Conservation (phyloP, 1,140 invertebrate species). For the Drosophila serrata region DNA sequence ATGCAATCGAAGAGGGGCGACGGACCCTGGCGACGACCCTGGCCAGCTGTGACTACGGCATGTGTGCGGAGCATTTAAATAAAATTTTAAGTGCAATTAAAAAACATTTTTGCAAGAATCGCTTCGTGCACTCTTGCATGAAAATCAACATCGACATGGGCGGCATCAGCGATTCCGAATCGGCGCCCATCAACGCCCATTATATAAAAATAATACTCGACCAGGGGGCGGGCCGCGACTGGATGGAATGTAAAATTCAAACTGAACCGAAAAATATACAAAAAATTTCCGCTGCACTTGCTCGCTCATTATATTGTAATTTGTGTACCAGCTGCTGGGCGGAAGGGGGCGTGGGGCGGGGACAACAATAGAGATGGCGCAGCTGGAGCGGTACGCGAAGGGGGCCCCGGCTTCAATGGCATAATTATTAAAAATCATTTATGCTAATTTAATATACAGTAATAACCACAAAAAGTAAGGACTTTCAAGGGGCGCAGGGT, state of each 20-base stretch:
- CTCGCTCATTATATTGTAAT: slow-evolving; percentile 81
- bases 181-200: slow-evolving; percentile 60
- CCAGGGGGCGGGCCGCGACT: slow-evolving; percentile 17
- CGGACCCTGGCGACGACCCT: background rate
- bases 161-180: slow-evolving; percentile 40
- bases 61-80: slow-evolving; percentile 74
- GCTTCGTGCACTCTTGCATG: slow-evolving; percentile 41
- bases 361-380: slow-evolving; percentile 13
- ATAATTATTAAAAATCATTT: slow-evolving; percentile 84
- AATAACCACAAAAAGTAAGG: slow-evolving; percentile 75
- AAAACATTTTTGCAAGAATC: slow-evolving; percentile 75
- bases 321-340: slow-evolving; percentile 68
- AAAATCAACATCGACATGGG: slow-evolving; percentile 44
- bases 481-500: slow-evolving; percentile 15
- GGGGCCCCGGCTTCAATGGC: slow-evolving; percentile 51
- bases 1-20: slow-evolving; percentile 20
- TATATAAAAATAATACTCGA: slow-evolving; percentile 83
- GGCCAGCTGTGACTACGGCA: slow-evolving; percentile 24
- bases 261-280: slow-evolving; percentile 53
- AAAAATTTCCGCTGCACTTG: slow-evolving; percentile 71
- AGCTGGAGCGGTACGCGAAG: slow-evolving; percentile 22
- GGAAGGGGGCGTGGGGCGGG: slow-evolving; percentile 6
- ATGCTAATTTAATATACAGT: slow-evolving; percentile 83
- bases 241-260: slow-evolving; percentile 73
- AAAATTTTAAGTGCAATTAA: slow-evolving; percentile 84